These are phyloP conservation scores for Tapirus indicus DNA, from an alignment of 2,797 vertebrate species.

Conservation along the genomic window DNA sequence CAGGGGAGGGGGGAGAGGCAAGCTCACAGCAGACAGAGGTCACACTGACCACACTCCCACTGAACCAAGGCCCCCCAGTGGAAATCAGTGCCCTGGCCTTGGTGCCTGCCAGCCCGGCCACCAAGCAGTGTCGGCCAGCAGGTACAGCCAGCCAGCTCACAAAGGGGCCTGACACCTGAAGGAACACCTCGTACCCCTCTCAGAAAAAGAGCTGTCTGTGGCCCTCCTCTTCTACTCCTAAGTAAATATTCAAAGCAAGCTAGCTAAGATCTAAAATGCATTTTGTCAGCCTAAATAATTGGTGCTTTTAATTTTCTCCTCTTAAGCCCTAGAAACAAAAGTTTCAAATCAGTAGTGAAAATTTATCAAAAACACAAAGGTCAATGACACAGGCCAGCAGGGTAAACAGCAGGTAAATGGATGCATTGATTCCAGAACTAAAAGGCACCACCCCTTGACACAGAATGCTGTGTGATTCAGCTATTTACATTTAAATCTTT, in stretches of 20 bases:
- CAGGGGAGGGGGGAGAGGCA: not conserved
- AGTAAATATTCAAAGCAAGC: not conserved
- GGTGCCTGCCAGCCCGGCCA: not conserved
- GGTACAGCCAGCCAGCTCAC: not conserved
- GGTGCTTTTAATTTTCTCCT: not conserved
- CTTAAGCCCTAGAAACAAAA: not conserved
- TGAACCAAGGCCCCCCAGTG: not conserved
- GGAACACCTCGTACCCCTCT: rapidly evolving
- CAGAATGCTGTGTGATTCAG: not conserved
- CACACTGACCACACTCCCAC: not conserved
- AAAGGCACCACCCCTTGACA: not conserved
- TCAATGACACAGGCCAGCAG: too few species aligned
- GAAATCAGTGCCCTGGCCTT: not conserved
- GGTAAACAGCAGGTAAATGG: not conserved
- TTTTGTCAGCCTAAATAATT: not conserved
- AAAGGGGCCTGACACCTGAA: not conserved
- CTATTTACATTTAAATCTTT: not conserved
- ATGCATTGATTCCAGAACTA: rapidly evolving
- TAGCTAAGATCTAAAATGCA: not conserved
- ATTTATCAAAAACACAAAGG: not conserved
- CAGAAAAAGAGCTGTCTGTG: not conserved
- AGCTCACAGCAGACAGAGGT: not conserved
- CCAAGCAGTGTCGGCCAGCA: rapidly evolving
- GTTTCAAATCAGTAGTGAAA: not conserved
- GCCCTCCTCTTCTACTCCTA: not conserved